Percentiles rank a stretch among this genome's conserved stretches.
Conservation (phyloP, 2,888 invertebrate species). For the Pterostichus niger region DNA sequence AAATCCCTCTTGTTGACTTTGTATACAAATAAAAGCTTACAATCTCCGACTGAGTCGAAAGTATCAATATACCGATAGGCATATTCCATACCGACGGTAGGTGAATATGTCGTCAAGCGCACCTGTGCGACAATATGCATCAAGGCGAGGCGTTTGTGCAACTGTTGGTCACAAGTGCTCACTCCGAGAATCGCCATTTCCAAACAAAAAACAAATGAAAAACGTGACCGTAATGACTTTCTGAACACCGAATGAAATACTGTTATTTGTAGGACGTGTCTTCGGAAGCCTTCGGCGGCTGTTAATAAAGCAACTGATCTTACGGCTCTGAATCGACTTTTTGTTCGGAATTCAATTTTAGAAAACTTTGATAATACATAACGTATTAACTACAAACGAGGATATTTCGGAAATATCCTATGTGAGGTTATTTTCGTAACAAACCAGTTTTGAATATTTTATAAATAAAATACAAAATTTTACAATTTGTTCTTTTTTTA, state of each 20-base stretch:
- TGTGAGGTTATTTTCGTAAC: background rate
- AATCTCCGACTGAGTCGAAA: background rate
- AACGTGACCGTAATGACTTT: slow-evolving; percentile 56
- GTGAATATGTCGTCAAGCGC: slow-evolving; percentile 38
- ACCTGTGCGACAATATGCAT: slow-evolving; percentile 26
- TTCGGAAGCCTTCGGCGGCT: background rate
- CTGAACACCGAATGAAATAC: slow-evolving; percentile 52
- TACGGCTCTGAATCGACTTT: background rate
- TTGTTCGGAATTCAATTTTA: background rate
- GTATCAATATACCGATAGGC: slow-evolving; percentile 41
- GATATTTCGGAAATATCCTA: background rate
- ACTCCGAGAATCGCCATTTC: slow-evolving; percentile 42
- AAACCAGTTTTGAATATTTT: too few relatives aligned
- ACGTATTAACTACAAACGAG: background rate
- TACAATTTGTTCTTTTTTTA: too few relatives aligned
- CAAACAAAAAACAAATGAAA: slow-evolving; percentile 52
- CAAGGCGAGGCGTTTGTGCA: background rate
- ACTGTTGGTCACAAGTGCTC: slow-evolving; percentile 27
- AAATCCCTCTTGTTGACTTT: slow-evolving; percentile 37
- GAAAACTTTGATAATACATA: background rate
- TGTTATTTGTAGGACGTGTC: slow-evolving; percentile 45
- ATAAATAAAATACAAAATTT: too few relatives aligned
- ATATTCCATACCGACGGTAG: slow-evolving; percentile 2
- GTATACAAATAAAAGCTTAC: slow-evolving; percentile 30
- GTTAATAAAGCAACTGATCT: slow-evolving; percentile 36